Evolutionary conservation across 2,888 invertebrate genomes (phyloP).

Genomic region (Yponomeuta cagnagella): DNA sequence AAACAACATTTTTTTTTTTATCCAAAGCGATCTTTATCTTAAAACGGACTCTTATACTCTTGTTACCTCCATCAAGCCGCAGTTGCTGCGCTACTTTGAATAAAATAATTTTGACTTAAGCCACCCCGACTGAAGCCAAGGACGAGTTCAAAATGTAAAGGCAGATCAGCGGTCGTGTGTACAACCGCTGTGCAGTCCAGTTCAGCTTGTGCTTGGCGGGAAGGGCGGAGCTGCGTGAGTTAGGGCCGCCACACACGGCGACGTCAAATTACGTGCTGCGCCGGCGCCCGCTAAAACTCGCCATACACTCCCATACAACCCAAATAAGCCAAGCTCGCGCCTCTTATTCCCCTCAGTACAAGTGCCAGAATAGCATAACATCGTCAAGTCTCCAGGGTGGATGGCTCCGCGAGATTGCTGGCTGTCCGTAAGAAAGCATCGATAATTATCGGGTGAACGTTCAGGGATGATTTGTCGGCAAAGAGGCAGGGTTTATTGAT

Average conservation of each 20-base stretch:
- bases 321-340: neutral
- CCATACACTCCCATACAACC: constrained; percentile 9
- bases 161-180: neutral
- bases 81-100: no score
- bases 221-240: constrained; percentile 38
- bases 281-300: constrained; percentile 25
- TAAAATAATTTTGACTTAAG: no score
- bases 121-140: no score
- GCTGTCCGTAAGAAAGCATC: constrained; percentile 2
- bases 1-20: no score
- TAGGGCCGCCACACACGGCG: constrained; percentile 72
- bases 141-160: no score
- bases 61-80: no score
- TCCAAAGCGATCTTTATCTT: no score
- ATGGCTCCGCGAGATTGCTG: constrained; percentile 5
- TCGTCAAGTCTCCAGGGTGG: constrained; percentile 5
- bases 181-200: neutral
- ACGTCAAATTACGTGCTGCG: constrained; percentile 53
- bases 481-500: constrained; percentile 14
- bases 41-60: no score
- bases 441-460: constrained; percentile 8
- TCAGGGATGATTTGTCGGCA: constrained; percentile 11
- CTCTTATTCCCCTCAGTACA: neutral
- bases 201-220: constrained; percentile 30
- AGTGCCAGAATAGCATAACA: neutral